Conservation (phyloP, 2,888 invertebrate species). For the Macrophya annulata region DNA sequence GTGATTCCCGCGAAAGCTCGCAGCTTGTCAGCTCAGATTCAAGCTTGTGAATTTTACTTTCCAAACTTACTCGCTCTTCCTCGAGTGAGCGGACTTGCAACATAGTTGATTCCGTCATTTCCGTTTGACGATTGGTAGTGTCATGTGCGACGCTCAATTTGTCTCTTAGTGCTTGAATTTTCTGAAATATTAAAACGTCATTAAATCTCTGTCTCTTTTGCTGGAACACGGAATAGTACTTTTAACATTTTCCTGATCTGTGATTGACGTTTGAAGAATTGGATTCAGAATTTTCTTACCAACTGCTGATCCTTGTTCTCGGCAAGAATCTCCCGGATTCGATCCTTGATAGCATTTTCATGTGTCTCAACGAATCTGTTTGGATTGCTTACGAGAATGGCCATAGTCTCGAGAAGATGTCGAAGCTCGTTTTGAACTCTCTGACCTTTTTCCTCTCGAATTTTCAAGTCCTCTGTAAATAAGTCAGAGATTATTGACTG, state of each 20-base stretch:
- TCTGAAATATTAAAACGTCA: conserved; percentile 80
- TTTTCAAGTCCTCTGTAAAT: conserved; percentile 84
- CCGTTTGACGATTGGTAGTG: conserved; percentile 86
- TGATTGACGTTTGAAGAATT: conserved; percentile 26
- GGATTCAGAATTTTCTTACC: conserved; percentile 80
- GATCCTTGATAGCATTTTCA: conserved; percentile 90
- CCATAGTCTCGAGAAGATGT: conserved; percentile 87
- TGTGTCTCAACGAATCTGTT: conserved; percentile 89
- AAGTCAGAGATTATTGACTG: background rate
- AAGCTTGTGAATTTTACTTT: conserved; percentile 88
- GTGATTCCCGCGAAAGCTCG: conserved; percentile 87
- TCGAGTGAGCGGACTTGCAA: conserved; percentile 84
- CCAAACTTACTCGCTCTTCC: conserved; percentile 88
- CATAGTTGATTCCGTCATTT: conserved; percentile 70
- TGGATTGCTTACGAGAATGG: conserved; percentile 87
- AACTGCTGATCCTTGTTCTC: conserved; percentile 90
- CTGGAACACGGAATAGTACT: background rate
- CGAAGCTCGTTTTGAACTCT: conserved; percentile 86
- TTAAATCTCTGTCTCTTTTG: background rate
- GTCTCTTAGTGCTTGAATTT: conserved; percentile 89
- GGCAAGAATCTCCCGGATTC: conserved; percentile 88
- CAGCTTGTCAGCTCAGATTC: conserved; percentile 90
- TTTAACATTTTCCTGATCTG: conserved; percentile 9
- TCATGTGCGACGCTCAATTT: conserved; percentile 88
- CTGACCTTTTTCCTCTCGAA: conserved; percentile 86